Evolutionary conservation across 2,888 invertebrate genomes (phyloP), one percentile per base, ranked within the genome.

Genomic region (Brachyptera risi): DNA sequence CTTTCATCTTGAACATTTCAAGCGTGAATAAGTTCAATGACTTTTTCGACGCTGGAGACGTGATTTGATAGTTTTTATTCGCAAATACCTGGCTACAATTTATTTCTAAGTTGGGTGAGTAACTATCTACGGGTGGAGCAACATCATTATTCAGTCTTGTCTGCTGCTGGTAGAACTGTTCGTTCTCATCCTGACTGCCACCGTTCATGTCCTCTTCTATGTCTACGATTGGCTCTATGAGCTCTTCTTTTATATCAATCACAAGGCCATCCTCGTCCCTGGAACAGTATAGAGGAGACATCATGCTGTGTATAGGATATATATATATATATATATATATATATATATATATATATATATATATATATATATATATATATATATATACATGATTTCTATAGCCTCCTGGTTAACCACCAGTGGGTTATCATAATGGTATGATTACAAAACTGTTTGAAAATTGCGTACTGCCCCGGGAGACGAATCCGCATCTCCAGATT

Each of bases 221-320:
- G 24, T 47, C 24, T 9, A 47, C 24, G 2, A 47, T 47, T 13
- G 47, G 47, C 23, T 47, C 47, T 9, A 3, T 24, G 19, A 47
- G 9, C n/a, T 47, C 47, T 47, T 47, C 47, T 19, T 47, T 47
- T 9, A 47, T 47, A 21, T 47, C 47, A 24, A 47, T 47, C 2
- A 47, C 24, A 3, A 47, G 24, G 21, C 21, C 47, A 13, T 47
- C 47, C 3, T 47, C 47, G 13, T 24, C 4, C 9, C 47, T 23
- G 24, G 3, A 13, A 3, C 17, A 17, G 21, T 17, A n/a, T n/a
- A 42, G 11, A 42, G 19, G 11, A 31, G 35, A 31, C 35, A 31
- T 11, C 35, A 11, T 7, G 35, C 5, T 31, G n/a, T n/a, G n/a
- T n/a, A n/a, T n/a, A n/a, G n/a, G n/a, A n/a, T n/a, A n/a, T n/a